phyloP scores from a whole-genome alignment of 1,140 invertebrate species.

The Caenorhabditis elegans region DNA sequence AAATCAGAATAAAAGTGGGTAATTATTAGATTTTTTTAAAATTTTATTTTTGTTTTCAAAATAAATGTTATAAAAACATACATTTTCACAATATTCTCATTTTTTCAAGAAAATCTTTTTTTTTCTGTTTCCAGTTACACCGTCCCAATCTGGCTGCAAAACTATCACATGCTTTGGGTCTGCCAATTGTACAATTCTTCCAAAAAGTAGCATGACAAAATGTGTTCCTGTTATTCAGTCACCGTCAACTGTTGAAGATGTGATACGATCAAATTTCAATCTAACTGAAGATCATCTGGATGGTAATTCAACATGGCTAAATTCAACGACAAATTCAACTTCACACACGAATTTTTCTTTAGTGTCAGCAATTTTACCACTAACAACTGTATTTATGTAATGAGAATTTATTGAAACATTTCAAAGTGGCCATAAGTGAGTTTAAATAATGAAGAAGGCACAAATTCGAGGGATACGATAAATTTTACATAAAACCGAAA shows the following conservation, averaged over 20 bases:
- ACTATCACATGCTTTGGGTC: background rate
- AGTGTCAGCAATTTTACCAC: background rate
- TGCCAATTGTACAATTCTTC: background rate
- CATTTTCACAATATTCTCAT: no score
- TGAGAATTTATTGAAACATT: background rate
- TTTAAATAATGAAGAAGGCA: background rate
- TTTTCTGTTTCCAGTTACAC: background rate
- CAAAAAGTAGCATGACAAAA: background rate
- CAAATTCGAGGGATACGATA: background rate
- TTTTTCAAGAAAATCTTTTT: no score
- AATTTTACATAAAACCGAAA: no score
- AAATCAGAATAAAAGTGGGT: no score
- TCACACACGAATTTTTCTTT: background rate
- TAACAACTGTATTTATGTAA: background rate
- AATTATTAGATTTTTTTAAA: no score
- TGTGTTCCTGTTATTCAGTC: background rate
- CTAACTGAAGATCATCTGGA: background rate
- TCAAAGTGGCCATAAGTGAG: background rate
- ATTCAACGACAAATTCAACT: background rate
- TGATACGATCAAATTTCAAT: background rate
- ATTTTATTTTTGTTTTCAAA: no score
- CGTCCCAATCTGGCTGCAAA: background rate
- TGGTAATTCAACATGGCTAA: background rate
- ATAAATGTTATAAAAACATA: no score
- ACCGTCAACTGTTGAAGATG: background rate